These are phyloP conservation scores for Varecia variegata DNA, from an alignment of 2,797 vertebrate genomes.

Conservation along the genomic window DNA sequence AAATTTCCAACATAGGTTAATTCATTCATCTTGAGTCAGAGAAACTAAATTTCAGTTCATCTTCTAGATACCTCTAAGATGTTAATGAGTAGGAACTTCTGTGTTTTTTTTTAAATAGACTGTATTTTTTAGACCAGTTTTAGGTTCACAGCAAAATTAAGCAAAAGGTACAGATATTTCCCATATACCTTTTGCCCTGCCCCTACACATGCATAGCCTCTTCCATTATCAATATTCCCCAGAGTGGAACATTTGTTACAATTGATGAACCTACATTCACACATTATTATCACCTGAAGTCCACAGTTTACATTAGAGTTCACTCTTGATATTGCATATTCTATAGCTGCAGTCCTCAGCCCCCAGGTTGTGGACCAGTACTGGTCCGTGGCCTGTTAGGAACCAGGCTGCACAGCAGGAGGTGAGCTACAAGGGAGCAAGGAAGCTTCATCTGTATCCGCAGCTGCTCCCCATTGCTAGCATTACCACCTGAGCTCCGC, in stretches of 20 bases:
- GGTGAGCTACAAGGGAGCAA: no score
- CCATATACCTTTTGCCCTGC: accelerated
- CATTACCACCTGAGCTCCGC: no score
- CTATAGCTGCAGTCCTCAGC: neutral
- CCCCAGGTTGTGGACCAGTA: no score
- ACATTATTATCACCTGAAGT: neutral
- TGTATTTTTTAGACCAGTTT: neutral
- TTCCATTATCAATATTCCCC: neutral
- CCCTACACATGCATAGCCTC: neutral
- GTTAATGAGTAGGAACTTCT: neutral
- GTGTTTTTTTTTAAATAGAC: neutral
- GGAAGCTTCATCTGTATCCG: no score
- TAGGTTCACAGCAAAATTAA: neutral
- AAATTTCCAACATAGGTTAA: neutral
- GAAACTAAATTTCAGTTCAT: neutral
- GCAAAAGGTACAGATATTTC: neutral
- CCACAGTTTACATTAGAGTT: neutral
- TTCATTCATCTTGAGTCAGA: neutral
- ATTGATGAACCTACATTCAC: neutral
- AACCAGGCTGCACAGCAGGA: no score
- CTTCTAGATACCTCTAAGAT: neutral
- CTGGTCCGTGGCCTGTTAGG: no score
- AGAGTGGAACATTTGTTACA: neutral
- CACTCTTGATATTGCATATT: neutral
- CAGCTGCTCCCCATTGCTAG: no score